Evolutionary conservation across 2,888 invertebrate genomes (phyloP).

Genomic region (Crepidodera aurea): DNA sequence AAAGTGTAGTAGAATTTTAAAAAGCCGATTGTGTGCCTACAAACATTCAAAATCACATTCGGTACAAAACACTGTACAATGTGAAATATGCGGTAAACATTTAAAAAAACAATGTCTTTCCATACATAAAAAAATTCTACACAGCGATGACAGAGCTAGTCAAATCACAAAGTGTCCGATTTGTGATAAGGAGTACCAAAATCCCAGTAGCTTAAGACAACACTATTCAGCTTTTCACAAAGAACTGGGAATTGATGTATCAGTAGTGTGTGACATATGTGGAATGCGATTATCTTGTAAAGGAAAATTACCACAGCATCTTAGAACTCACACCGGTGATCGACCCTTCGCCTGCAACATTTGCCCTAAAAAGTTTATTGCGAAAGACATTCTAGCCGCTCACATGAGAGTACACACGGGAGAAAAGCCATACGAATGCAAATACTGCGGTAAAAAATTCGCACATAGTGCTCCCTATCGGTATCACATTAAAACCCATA

Average conservation of each 20-base stretch:
- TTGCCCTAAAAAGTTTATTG: slow-evolving; percentile 38
- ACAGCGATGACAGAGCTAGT: slow-evolving; percentile 26
- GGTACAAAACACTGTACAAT: slow-evolving; percentile 60
- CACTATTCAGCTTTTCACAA: slow-evolving; percentile 49
- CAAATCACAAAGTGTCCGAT: slow-evolving; percentile 35
- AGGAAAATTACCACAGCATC: slow-evolving; percentile 59
- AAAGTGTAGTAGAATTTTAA: slow-evolving; percentile 48
- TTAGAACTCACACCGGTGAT: slow-evolving; percentile 42
- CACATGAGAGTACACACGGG: slow-evolving; percentile 52
- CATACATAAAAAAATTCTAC: slow-evolving; percentile 33
- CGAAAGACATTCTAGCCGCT: slow-evolving; percentile 44
- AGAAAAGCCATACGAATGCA: slow-evolving; percentile 49
- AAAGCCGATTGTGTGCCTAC: slow-evolving; percentile 63
- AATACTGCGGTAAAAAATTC: slow-evolving; percentile 39
- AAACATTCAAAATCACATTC: slow-evolving; percentile 53
- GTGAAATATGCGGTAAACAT: slow-evolving; percentile 62
- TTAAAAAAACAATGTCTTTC: slow-evolving; percentile 51
- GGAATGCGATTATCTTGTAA: slow-evolving; percentile 53
- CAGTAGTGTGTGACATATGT: slow-evolving; percentile 55
- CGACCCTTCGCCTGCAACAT: slow-evolving; percentile 47
- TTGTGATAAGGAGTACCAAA: slow-evolving; percentile 36
- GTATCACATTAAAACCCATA: slow-evolving; percentile 41
- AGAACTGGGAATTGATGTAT: slow-evolving; percentile 55
- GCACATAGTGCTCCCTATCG: slow-evolving; percentile 38
- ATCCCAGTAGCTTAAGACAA: slow-evolving; percentile 40